phyloP scores from a whole-genome alignment of 1,140 invertebrate species.

The Choristoneura fumiferana region DNA sequence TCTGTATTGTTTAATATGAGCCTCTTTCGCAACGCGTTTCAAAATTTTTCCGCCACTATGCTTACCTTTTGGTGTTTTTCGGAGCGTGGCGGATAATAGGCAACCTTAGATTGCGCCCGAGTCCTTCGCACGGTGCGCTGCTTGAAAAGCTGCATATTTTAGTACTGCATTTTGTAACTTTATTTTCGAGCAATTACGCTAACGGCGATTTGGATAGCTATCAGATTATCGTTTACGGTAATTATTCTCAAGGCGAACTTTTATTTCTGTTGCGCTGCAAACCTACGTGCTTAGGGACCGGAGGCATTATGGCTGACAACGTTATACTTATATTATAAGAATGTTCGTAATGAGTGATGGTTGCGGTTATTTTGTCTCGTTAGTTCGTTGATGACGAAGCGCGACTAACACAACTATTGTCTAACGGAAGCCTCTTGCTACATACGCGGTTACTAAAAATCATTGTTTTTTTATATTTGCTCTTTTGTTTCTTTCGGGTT shows the following conservation, averaged over 20 bases:
- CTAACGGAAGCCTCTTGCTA: constrained; percentile 4
- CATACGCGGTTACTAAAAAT: constrained; percentile 17
- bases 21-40: constrained; percentile 69
- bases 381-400: constrained; percentile 12
- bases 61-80: constrained; percentile 73
- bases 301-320: constrained; percentile 14
- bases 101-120: constrained; percentile 73
- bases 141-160: constrained; percentile 71
- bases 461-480: constrained; percentile 12
- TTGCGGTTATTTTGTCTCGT: constrained; percentile 18
- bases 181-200: constrained; percentile 35
- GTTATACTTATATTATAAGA: constrained; percentile 12
- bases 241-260: constrained; percentile 46
- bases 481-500: constrained; percentile 11
- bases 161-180: constrained; percentile 56
- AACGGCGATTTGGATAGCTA: constrained; percentile 39
- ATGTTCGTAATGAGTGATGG: constrained; percentile 12
- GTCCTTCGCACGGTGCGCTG: constrained; percentile 62
- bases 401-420: constrained; percentile 17
- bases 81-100: constrained; percentile 76
- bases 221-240: constrained; percentile 27
- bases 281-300: constrained; percentile 1
- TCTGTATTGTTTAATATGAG: constrained; percentile 74
- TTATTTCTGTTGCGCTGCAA: neutral
- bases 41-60: constrained; percentile 72